Evolutionary conservation across 2,113 vertebrate genomes (phyloP), one percentile per base, ranked within the genome.

Genomic region (Tiliqua scincoides): DNA sequence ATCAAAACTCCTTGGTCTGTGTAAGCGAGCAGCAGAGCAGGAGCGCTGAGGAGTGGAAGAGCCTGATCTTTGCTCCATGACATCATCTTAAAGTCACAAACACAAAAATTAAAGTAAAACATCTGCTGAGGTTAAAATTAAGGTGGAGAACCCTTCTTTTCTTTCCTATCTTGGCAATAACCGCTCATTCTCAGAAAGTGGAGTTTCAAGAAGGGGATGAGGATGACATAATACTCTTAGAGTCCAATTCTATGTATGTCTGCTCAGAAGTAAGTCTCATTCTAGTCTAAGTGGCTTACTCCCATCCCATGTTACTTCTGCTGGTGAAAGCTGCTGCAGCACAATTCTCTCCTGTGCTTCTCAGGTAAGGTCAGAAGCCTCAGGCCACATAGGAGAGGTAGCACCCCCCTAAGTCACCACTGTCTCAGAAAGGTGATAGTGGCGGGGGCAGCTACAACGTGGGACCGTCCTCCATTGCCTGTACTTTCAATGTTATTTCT

Each of bases 1-100:
- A 85, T 99, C 99, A 6, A 98, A 97, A 93, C 99, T 99, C 80
- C 99, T 95, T 0, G 98, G 98, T 73, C 99, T 96, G 89, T 97
- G 97, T 84, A 99, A 95, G 25, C 98, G 98, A 0, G 98, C 98
- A 0, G 97, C 96, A 0, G 99, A 99, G 81, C 98, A 98, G 1
- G 98, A 99, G 75, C 98, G 97, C 95, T 99, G 98, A 0, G 98
- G 99, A 0, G 99, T 99, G 83, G 98, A 99, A 0, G 98, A 98
- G 54, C 98, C 98, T 0, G 98, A 99, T 87, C 97, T 98, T 78
- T 98, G 98, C 89, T 99, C 99, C 7, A 96, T 95, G 89, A 97
- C 97, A 32, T 99, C 99, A 17, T 99, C 99, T 99, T 62, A 25
- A 86, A 96, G 1, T 40, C 4, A 68, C 15, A 87, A 89, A 85